Conservation (phyloP, 2,113 vertebrate species). For the Psilopsiagon aymara region DNA sequence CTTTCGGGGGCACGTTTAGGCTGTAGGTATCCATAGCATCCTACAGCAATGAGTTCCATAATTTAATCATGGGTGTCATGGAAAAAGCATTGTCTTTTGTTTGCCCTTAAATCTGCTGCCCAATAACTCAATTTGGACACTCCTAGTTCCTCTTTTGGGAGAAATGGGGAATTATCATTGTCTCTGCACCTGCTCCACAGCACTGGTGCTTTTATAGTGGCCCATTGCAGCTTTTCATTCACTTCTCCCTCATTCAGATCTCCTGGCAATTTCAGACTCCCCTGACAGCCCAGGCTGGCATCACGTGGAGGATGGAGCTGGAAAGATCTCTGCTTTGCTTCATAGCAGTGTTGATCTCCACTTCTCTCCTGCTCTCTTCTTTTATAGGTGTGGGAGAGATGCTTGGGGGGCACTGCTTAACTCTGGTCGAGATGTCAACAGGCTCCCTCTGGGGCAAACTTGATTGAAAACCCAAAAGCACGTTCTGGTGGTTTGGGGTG, state of each 20-base stretch:
- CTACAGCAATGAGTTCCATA: not conserved
- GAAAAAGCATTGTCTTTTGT: not conserved
- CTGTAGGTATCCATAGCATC: conserved; percentile 40
- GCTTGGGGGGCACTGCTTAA: rapidly evolving
- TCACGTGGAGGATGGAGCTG: rapidly evolving
- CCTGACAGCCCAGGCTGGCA: not conserved
- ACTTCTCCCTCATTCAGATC: not conserved
- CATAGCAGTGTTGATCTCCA: not conserved
- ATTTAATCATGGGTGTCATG: not conserved
- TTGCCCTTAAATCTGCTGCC: conserved; percentile 2
- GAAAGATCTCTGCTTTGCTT: not conserved
- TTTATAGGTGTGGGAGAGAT: not conserved
- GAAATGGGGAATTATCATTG: conserved; percentile 30
- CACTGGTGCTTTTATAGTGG: not conserved
- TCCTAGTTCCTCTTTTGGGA: not conserved
- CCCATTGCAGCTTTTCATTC: not conserved
- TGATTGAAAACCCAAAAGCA: not conserved
- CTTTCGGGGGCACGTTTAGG: conserved; percentile 13
- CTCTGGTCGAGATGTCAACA: rapidly evolving
- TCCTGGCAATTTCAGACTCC: not conserved
- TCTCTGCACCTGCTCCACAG: conserved; percentile 32
- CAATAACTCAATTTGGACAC: conserved; percentile 5
- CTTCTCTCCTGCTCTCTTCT: not conserved
- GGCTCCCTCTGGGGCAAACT: not conserved
- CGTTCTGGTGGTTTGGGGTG: not conserved